These are phyloP conservation scores for Falco punctatus DNA, from an alignment of 2,113 vertebrate species.

Conservation along the genomic window DNA sequence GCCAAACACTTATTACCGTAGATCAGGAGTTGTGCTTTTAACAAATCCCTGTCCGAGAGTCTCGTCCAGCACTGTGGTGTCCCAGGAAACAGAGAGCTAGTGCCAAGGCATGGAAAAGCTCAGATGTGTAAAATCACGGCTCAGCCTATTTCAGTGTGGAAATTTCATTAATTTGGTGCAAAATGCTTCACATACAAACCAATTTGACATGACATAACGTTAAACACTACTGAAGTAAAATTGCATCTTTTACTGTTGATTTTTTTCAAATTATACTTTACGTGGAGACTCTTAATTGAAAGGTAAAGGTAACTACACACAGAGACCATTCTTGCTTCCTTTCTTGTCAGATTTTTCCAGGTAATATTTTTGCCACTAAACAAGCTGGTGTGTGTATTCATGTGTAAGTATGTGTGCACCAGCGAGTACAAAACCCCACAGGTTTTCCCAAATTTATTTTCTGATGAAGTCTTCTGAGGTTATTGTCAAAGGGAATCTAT, in stretches of 20 bases:
- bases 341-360: background rate
- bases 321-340: background rate
- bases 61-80: background rate
- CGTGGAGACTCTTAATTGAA: background rate
- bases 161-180: background rate
- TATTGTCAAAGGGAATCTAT: constrained; percentile 32
- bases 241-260: background rate
- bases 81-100: background rate
- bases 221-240: background rate
- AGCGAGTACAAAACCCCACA: background rate
- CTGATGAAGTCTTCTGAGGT: background rate
- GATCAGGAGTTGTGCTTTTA: constrained; percentile 44
- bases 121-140: background rate
- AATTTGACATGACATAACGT: accelerated
- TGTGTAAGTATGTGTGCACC: background rate
- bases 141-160: background rate
- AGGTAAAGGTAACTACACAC: background rate
- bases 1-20: constrained; percentile 34
- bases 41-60: background rate
- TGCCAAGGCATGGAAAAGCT: background rate
- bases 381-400: background rate
- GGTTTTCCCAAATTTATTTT: background rate
- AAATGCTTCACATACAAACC: background rate
- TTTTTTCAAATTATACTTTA: background rate
- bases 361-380: background rate